Evolutionary conservation across 2,113 vertebrate species (phyloP), one percentile per base, ranked within the genome.

Genomic region (Epinephelus moara): DNA sequence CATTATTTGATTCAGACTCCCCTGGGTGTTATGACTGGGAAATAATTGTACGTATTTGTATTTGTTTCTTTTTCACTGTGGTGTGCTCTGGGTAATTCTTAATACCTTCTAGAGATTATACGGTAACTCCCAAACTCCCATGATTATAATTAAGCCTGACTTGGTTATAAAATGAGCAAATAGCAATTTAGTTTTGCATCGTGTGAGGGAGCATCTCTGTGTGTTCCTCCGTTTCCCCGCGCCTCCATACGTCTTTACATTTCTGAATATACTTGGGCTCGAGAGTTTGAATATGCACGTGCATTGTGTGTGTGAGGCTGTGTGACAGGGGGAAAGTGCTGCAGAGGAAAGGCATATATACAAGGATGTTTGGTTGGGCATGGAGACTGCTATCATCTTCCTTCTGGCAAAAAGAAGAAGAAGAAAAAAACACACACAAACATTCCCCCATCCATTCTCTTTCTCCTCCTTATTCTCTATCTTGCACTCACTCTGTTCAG

Each of bases 21-120:
- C 92, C 72, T 80, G 92, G 91, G 93, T 91, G 88, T 93, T 86
- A 87, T 91, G 90, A 93, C 91, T 86, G 86, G 87, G 88, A 93
- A 93, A 92, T 94, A 91, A 94, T 94, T 94, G 91, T 93, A 85
- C 81, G 90, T 94, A 93, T 95, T 94, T 93, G 83, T 93, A 88
- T 94, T 93, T 92, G 91, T 93, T 91, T 93, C 87, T 91, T 88
- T 89, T 86, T 78, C 81, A 86, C 92, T 93, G 89, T 90, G 89
- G 73, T 85, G 89, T 88, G 91, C 90, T 91, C 92, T 91, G 92
- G 93, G 93, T 93, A 93, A 91, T 93, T 91, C 92, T 93, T 94
- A 94, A 93, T 94, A 94, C 92, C 90, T 94, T 94, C 93, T 84
- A 93, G 92, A 94, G 94, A 94, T 94, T 94, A 94, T 94, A 92